Evolutionary conservation across 2,797 vertebrate species (phyloP), one percentile per base, ranked within the genome.

Genomic region (Spheniscus humboldti): DNA sequence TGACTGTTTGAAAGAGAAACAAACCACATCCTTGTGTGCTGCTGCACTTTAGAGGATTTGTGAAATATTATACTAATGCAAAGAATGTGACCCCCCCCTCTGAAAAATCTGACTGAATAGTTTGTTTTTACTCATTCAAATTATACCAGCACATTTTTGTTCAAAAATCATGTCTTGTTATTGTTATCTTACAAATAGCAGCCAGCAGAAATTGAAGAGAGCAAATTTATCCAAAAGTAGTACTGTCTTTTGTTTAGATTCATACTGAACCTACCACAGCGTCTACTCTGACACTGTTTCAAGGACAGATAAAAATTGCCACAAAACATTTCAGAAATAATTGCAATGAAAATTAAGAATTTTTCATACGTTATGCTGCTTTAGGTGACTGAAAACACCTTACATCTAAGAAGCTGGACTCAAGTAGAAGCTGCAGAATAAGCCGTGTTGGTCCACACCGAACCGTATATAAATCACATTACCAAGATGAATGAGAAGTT

Each of bases 11-110:
- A 97, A 97, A 92, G 86, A 33, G 83, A 97, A 90, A 88, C 81
- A 97, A 94, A 97, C 97, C 97, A 97, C 97, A 96, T 97, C 97
- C 88, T 94, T 96, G 85, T 94, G 94, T 55, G 82, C 92, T 79
- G 93, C 95, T 94, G 86, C 66, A 39, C 85, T 91, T 84, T 4
- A 86, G 84, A 73, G 95, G 92, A 62, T 91, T 92, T 76, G 85
- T 0, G 45, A 94, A 96, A 96, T 90, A 94, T 56, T 95, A 72
- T 25, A 39, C 43, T 66, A 85, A 94, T 20, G 55, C 75, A 91
- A 86, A 71, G 78, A 94, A 91, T 90, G 67, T 71, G 84, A 53
- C 66, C 52, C 68, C 52, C 68, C 69, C 37, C 53, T 72, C 62
- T 52, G 52, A 69, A 91, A 94, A 86, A 66, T 73, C 76, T 67